These are phyloP conservation scores for Melieria crassipennis DNA, from an alignment of 2,888 invertebrate genomes.

Conservation along the genomic window DNA sequence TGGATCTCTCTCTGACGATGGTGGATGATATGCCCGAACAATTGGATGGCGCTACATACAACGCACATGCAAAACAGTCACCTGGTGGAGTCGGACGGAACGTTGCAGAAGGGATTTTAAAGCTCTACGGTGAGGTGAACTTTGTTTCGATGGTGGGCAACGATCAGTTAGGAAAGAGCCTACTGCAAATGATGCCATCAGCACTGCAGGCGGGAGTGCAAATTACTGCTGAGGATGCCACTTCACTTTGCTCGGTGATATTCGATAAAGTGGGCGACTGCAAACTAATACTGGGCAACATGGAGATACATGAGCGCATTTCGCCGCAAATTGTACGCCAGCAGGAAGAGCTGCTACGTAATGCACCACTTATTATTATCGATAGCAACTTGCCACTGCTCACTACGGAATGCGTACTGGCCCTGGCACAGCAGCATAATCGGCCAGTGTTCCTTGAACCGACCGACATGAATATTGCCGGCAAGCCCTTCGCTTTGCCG, in stretches of 20 bases:
- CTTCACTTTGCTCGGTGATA: constrained; percentile 81
- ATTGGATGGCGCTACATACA: constrained; percentile 82
- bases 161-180: constrained; percentile 70
- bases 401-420: constrained; percentile 73
- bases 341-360: constrained; percentile 70
- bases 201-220: constrained; percentile 57
- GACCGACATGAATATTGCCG: constrained; percentile 81
- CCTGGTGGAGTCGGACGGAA: constrained; percentile 95
- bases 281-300: constrained; percentile 83
- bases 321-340: constrained; percentile 73
- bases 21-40: constrained; percentile 71
- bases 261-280: constrained; percentile 82
- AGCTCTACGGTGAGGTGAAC: constrained; percentile 73
- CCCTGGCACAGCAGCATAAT: constrained; percentile 70
- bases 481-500: constrained; percentile 72
- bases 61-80: constrained; percentile 72
- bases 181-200: constrained; percentile 60
- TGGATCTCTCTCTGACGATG: constrained; percentile 77
- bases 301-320: constrained; percentile 80
- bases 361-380: constrained; percentile 79
- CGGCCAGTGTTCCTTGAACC: constrained; percentile 93
- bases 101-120: constrained; percentile 84
- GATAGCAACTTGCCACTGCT: constrained; percentile 83
- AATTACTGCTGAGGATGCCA: constrained; percentile 61
- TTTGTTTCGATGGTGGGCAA: constrained; percentile 83